Base-by-base conservation (phyloP, 2,888 invertebrate species). In the Apomyelois bistriatella region DNA sequence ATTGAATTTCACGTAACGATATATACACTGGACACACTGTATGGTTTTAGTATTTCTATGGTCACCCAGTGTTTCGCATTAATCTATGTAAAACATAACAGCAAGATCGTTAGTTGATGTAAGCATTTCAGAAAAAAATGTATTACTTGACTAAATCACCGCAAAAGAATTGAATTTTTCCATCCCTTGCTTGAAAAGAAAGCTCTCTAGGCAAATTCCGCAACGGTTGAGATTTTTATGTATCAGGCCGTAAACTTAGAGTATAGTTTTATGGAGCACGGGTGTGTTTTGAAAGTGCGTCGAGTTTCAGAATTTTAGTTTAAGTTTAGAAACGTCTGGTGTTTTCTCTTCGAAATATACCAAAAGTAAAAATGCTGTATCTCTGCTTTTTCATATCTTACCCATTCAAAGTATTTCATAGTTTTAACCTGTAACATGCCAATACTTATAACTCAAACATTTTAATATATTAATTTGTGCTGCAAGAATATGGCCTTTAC, bases 211-310 rank as follows among this genome's bases (percentile, higher is more conserved):
- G 64, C 65, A 76, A 76, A 78, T 78, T 78, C 70, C 62, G 55
- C 56, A 53, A 61, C 65, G 66, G 66, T 65, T 62, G 66, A 68
- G 70, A 71, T 74, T 73, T 76, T 76, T 79, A 76, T 76, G 71
- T 73, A 70, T 70, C 62, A 57, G 64, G 69, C 65, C 70, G 68
- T 79, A 79, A 79, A 78, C 67, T 66, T 64, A 64, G 63, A 74
- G 76, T 73, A 76, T 76, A 78, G 76, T 79, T 79, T 76, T 76
- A 79, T 74, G 68, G 67, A 41, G 42, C 46, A 48, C 58, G 54
- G 59, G 62, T 68, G 75, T 72, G 75, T 75, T 75, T 74, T 65
- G 68, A 73, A 74, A 76, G 72, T 73, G 72, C 70, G 66, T 68
- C 61, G 61, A 66, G 58, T 68, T 74, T 71, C 69, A 66, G 67